Evolutionary conservation across 2,113 vertebrate genomes (phyloP).

Genomic region (Phodopus roborovskii): DNA sequence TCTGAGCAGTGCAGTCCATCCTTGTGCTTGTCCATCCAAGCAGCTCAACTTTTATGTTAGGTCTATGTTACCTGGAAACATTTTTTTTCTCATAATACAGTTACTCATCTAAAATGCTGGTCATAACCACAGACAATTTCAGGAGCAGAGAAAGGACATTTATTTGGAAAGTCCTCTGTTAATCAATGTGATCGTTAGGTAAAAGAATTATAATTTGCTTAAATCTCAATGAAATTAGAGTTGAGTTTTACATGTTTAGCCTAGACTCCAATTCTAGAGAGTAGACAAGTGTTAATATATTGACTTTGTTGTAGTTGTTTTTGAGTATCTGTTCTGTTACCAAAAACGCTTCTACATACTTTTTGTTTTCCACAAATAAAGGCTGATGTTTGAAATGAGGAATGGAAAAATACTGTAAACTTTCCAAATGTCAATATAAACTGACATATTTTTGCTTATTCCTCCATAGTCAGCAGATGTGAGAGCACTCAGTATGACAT

Average conservation of each 20-base stretch:
- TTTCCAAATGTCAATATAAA: not conserved
- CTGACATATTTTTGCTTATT: not conserved
- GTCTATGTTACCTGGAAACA: slow-evolving; percentile 25
- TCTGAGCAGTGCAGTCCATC: not conserved
- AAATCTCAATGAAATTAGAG: slow-evolving; percentile 35
- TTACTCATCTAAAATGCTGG: not conserved
- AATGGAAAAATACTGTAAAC: not conserved
- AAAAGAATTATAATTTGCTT: slow-evolving; percentile 61
- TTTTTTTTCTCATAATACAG: not conserved
- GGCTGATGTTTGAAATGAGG: not conserved
- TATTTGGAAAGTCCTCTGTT: slow-evolving; percentile 41
- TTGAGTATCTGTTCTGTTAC: not conserved
- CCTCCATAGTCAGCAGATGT: not conserved
- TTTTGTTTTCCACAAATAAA: not conserved
- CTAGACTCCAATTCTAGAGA: not conserved
- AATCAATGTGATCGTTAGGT: slow-evolving; percentile 38
- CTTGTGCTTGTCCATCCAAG: not conserved
- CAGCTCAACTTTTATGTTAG: not conserved
- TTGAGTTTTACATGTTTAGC: slow-evolving; percentile 7
- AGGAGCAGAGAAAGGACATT: slow-evolving; percentile 11
- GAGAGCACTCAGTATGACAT: not conserved
- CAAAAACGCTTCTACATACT: not conserved
- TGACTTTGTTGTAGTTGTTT: not conserved
- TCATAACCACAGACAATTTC: slow-evolving; percentile 45
- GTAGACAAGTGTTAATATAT: not conserved